Evolutionary conservation across 2,888 invertebrate genomes (phyloP), one percentile per base, ranked within the genome.

Genomic region (Cheilosia vulpina): DNA sequence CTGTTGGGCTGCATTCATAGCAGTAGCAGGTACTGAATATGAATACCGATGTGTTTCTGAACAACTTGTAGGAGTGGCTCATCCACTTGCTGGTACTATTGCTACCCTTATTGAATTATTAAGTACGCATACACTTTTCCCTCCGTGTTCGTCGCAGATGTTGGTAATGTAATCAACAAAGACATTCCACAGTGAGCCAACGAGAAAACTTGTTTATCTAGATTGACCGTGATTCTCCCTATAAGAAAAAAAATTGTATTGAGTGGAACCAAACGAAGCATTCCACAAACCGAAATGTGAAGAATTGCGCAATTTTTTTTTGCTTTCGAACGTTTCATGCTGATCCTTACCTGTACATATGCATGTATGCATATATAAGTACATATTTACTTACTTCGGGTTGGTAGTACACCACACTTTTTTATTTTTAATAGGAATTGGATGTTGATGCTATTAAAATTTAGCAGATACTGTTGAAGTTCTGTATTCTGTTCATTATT

Each of bases 31-130:
- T 17, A 53, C 15, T 5, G 19, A 13, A 9, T 52, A 13, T 5
- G 19, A 13, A 9, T 52, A 13, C 21, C 11, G 9, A 24, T 53
- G 60, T 17, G 43, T 53, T 53, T 62, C 15, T 5, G 15, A 52
- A 72, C 50, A 72, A 72, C 60, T 53, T 72, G 60, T 62, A 72
- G 72, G 72, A 72, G 52, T 72, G 72, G 72, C 62, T 41, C 72
- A 41, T 53, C 34, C 52, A 62, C 41, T 43, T 41, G 41, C 19
- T 31, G 11, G 38, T 38, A 11, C 15, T 31, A n/a, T 27, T 6
- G 21, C 58, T 34, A 52, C 71, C 50, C 60, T 50, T 63, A 38
- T 19, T 73, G 21, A 34, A 43, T 53, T 24, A 45, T 24, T 63
- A 34, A 63, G 53, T 55, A 73, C 62, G 41, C 62, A 53, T 62